Evolutionary conservation across 2,113 vertebrate species (phyloP).

Genomic region (Neolamprologus sp.): DNA sequence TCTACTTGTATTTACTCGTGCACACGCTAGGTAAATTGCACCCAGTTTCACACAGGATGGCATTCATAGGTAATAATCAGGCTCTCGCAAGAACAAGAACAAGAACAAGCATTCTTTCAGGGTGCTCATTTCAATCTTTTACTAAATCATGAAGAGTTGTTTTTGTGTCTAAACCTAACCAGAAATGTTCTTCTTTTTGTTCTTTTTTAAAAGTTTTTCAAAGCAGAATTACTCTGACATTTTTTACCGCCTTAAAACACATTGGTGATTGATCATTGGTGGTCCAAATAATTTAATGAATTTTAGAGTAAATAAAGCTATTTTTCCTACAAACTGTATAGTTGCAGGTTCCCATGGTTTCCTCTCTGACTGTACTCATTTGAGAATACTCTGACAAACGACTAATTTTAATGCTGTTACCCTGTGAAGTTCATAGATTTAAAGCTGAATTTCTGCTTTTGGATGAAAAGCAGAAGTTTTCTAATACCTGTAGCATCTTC

Average conservation of each 20-base stretch:
- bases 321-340: neutral
- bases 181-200: neutral
- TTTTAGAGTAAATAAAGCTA: neutral
- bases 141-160: neutral
- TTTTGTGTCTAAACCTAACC: neutral
- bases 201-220: neutral
- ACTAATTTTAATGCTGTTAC: neutral
- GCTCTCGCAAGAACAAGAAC: neutral
- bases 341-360: neutral
- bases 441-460: neutral
- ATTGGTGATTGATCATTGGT: neutral
- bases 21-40: neutral
- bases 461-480: neutral
- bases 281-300: neutral
- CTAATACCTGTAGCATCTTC: neutral
- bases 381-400: neutral
- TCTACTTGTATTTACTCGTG: neutral
- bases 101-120: neutral
- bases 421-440: neutral
- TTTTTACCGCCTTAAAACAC: neutral
- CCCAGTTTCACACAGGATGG: neutral
- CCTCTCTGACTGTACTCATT: neutral
- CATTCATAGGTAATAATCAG: neutral
- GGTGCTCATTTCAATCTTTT: neutral
- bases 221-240: neutral